Percentiles rank a stretch among this genome's conserved stretches.
Conservation (phyloP, 2,888 invertebrate species). For the Myopa testacea region DNA sequence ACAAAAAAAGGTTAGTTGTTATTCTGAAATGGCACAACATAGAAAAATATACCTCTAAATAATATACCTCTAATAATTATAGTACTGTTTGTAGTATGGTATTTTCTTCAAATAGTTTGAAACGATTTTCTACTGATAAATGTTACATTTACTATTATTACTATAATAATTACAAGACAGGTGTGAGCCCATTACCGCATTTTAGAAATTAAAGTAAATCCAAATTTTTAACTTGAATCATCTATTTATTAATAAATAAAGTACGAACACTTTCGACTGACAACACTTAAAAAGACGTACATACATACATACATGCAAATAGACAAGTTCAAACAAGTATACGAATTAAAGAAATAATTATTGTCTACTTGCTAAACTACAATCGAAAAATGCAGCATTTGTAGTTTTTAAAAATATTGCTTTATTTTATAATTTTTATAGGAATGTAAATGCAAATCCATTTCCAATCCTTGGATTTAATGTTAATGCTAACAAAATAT, state of each 20-base stretch:
- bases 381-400: constrained; percentile 45
- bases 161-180: constrained; percentile 6
- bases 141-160: neutral
- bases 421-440: constrained; percentile 31
- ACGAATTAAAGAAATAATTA: neutral
- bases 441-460: neutral
- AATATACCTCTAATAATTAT: no score
- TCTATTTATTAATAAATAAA: neutral
- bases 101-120: no score
- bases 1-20: no score
- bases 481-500: neutral
- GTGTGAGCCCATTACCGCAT: constrained; percentile 52
- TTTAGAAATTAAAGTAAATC: constrained; percentile 26
- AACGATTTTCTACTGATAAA: neutral
- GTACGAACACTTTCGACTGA: neutral
- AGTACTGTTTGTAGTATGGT: no score
- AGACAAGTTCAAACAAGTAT: constrained; percentile 1
- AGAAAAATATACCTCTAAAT: no score
- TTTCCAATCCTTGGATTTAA: neutral
- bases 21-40: no score
- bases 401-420: constrained; percentile 46
- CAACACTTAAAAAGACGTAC: constrained; percentile 47
- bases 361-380: constrained; percentile 20
- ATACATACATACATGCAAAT: constrained; percentile 25
- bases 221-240: neutral